Evolutionary conservation across 2,113 vertebrate genomes (phyloP).

Genomic region (Bujurquina vittata): DNA sequence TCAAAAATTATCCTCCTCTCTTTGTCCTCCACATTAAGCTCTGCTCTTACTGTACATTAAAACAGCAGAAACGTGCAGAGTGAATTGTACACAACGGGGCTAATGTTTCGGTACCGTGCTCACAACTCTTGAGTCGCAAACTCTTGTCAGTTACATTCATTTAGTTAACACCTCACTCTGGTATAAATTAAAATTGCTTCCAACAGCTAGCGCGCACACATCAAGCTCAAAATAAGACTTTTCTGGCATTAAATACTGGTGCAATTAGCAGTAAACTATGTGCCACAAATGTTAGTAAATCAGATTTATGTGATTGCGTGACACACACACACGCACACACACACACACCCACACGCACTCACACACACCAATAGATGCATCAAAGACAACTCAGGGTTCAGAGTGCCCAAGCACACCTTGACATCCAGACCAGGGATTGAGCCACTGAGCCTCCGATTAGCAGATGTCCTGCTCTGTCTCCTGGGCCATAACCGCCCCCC

Average conservation of each 20-base stretch:
- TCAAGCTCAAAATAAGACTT: background rate
- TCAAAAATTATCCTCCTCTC: background rate
- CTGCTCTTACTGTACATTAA: background rate
- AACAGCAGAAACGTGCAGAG: background rate
- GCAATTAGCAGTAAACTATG: too few relatives aligned
- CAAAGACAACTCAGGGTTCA: background rate
- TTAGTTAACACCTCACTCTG: too few relatives aligned
- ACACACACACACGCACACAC: background rate
- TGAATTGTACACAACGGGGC: background rate
- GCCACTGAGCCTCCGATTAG: background rate
- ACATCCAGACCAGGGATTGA: background rate
- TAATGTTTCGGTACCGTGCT: too few relatives aligned
- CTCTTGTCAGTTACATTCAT: too few relatives aligned
- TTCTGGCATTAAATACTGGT: background rate
- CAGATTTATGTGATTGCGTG: too few relatives aligned
- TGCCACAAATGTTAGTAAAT: too few relatives aligned
- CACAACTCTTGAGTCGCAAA: background rate
- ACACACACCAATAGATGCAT: background rate
- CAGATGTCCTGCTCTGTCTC: background rate
- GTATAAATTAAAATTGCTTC: too few relatives aligned
- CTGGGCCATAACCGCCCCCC: background rate
- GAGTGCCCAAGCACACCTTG: too few relatives aligned
- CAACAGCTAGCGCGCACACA: background rate
- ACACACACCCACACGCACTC: too few relatives aligned
- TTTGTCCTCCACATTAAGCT: background rate